Base-by-base conservation (phyloP, 2,888 invertebrate species). In the Aphidoletes aphidimyza region DNA sequence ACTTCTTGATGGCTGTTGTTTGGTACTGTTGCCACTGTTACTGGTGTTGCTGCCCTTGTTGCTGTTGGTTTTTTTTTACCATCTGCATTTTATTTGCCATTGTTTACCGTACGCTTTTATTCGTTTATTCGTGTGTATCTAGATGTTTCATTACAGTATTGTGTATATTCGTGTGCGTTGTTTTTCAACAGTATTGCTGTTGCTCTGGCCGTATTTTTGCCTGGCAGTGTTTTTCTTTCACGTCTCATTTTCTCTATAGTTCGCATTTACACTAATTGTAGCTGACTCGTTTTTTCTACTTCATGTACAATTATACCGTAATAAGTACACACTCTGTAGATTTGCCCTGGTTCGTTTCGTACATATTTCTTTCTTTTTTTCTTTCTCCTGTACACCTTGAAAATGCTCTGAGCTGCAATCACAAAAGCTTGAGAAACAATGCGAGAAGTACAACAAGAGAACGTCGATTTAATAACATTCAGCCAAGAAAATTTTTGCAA, bases 1-100 rank as follows among this genome's bases (percentile, higher is more conserved):
- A 69, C 69, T 69, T 69, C 34, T 69, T 69, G 69, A 69, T 69
- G 69, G 69, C 69, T 69, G 69, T 69, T 69, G 69, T 69, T 69
- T 69, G 69, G 26, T 69, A 69, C 69, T 30, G 69, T 69, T 54
- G 26, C 54, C 11, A 11, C 19, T 54, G 11, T 34, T 69, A 11
- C 22, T 3, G 69, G 26, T 69, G 30, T 30, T 30, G 69, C 30
- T 54, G 26, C 54, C 11, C 5, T 26, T 54, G 11, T 34, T 69
- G 30, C 22, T 3, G n/a, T n/a, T n/a, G n/a, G n/a, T n/a, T n/a
- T n/a, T n/a, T n/a, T n/a, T n/a, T n/a, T n/a, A n/a, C n/a, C n/a
- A n/a, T n/a, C n/a, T n/a, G n/a, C n/a, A n/a, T n/a, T 2, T 9
- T 54, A 22, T 54, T 54, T 54, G 54, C n/a, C n/a, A n/a, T 54